Base-by-base conservation (phyloP, 2,888 invertebrate genomes). In the Matsumyia berberina region DNA sequence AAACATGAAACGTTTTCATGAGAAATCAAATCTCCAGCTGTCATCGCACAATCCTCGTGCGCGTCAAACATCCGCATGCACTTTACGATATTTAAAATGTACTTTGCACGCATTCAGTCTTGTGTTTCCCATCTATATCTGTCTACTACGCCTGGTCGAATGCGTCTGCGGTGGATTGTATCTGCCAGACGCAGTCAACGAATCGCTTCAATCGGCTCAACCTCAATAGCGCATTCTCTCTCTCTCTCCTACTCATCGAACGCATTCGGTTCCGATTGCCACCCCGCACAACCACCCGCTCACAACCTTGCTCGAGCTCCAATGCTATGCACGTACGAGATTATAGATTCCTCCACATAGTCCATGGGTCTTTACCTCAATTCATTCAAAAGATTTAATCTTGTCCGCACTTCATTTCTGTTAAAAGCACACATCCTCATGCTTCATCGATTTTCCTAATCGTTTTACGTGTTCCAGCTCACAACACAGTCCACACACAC, bases 371-470 rank as follows among this genome's bases (percentile, higher is more conserved):
- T 85, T 85, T 85, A 85, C 85, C 85, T 85, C 85, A 80, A 85
- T 85, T 85, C 85, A 85, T 85, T 85, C 85, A 85, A 85, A 85
- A 87, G 82, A 87, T 88, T 88, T 88, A 88, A 88, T 87, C 88
- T 87, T 89, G 89, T 88, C 88, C 88, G 86, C 88, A 89, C 88
- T 87, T 89, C 88, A 88, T 88, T 88, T 88, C 87, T 72, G 86
- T 74, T 80, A 86, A 86, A 85, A 86, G 86, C 85, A 86, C 86
- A 85, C 83, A 86, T 78, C 77, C 78, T 82, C 78, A 79, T 76
- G 86, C 72, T 86, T 86, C 81, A 85, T 85, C 79, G 83, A 83
- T 83, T 83, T 86, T 86, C 79, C 79, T 86, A 83, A 82, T 83
- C 83, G 83, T 83, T 83, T 83, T 87, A 87, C 86, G 86, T 82